Evolutionary conservation across 2,113 vertebrate genomes (phyloP), one percentile per base, ranked within the genome.

Genomic region (Rhizomys pruinosus): DNA sequence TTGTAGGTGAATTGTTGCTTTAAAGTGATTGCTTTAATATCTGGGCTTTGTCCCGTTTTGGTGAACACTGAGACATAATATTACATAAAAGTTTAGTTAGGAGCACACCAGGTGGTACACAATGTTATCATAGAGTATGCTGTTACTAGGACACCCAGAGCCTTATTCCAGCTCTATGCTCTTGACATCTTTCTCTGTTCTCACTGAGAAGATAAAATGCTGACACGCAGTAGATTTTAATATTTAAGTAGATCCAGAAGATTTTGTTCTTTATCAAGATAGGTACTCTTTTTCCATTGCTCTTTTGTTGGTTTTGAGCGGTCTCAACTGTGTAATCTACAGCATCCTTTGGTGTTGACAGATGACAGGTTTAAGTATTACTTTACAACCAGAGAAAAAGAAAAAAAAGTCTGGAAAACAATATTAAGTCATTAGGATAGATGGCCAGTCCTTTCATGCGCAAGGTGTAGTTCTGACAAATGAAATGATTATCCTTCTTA

Each of bases 71-170:
- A 93, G 95, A 90, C 92, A 93, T 63, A 94, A 93, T 87, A 80
- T n/a, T 88, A 81, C 90, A 90, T n/a, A n/a, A n/a, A n/a, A n/a
- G 84, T 96, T 95, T 85, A 94, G 94, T 87, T 69, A 76, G 93
- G 91, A 94, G 61, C 96, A 91, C 89, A 73, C 92, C 92, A 90
- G 94, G 96, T 96, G 96, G 95, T 95, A 92, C 94, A 90, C 52
- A 96, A 95, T 94, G 95, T 91, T 90, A 93, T 93, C 90, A 69
- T 5, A 23, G 92, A 93, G 92, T 78, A 82, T 81, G 85, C 73
- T 0, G 95, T 96, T 96, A 93, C 96, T 96, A 93, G 96, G 96
- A 92, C 47, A 96, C 77, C 96, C 90, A 94, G 81, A 90, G 74
- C 85, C 90, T 78, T 57, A 72, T 73, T 93, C 85, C 94, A 97